These are phyloP conservation scores for Adoxophyes honmai DNA, from an alignment of 1,140 invertebrate genomes.

Conservation along the genomic window DNA sequence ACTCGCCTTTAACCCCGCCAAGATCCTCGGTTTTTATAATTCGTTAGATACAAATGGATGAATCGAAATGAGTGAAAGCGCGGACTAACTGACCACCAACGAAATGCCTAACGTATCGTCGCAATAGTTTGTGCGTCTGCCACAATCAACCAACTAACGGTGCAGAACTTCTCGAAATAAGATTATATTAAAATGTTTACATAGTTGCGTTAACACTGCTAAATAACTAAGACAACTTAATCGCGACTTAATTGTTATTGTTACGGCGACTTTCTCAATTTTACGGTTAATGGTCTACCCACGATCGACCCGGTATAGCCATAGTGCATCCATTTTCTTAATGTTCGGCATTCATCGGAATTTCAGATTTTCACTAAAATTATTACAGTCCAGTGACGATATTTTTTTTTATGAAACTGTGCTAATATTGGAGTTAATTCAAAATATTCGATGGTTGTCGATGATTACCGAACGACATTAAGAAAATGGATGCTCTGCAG, in stretches of 20 bases:
- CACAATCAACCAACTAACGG: not conserved
- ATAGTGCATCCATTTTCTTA: no score
- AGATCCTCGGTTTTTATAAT: not conserved
- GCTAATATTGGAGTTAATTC: no score
- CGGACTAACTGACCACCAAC: not conserved
- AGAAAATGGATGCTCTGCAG: no score
- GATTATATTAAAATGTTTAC: constrained; percentile 4
- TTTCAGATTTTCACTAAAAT: no score
- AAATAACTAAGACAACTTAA: constrained; percentile 2
- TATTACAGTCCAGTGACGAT: no score
- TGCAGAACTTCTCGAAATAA: constrained; percentile 11
- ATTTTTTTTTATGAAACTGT: no score
- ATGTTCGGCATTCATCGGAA: no score
- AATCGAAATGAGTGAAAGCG: not conserved
- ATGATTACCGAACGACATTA: no score
- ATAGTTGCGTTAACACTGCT: not conserved
- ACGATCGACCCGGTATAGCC: no score
- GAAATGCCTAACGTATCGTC: not conserved
- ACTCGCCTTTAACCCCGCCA: not conserved
- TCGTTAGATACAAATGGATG: not conserved
- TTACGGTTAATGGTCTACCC: no score
- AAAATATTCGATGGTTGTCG: no score
- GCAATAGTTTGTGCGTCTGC: constrained; percentile 7
- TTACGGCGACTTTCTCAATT: no score
- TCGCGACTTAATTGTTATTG: not conserved